phyloP scores from a whole-genome alignment of 2,888 invertebrate species.

The Aphodius sticticus region DNA sequence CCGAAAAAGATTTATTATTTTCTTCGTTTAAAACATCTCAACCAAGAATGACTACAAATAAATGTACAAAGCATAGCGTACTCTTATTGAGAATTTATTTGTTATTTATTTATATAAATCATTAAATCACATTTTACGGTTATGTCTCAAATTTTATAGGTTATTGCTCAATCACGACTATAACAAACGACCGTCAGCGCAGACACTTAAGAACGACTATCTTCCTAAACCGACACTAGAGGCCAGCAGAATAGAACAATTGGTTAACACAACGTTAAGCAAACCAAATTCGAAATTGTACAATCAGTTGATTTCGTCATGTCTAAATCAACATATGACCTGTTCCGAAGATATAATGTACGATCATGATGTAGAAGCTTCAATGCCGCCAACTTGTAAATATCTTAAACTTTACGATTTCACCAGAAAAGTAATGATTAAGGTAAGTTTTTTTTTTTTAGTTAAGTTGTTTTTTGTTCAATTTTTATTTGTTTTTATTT shows the following conservation, averaged over 20 bases:
- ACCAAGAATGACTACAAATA: too few species aligned
- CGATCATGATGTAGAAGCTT: conserved; percentile 67
- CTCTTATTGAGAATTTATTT: background rate
- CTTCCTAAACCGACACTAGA: conserved; percentile 87
- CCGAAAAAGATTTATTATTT: too few species aligned
- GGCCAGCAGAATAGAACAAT: conserved; percentile 83
- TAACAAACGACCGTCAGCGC: conserved; percentile 81
- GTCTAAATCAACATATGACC: conserved; percentile 63
- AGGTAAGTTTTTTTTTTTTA: conserved; percentile 46
- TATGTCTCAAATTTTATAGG: conserved; percentile 49
- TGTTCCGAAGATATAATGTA: conserved; percentile 81
- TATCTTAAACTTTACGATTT: conserved; percentile 59
- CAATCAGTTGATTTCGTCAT: conserved; percentile 71
- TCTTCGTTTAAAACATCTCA: too few species aligned
- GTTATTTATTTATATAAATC: background rate
- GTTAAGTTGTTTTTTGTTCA: background rate
- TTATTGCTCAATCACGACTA: conserved; percentile 90
- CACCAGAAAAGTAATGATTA: conserved; percentile 55
- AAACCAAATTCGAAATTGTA: conserved; percentile 84
- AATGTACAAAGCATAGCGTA: too few species aligned
- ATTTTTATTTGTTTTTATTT: too few species aligned
- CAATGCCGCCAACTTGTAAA: conserved; percentile 57
- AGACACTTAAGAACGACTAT: conserved; percentile 82
- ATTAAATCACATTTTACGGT: background rate
- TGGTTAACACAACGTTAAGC: conserved; percentile 80